phyloP scores from a whole-genome alignment of 2,888 invertebrate genomes.

The Diploptera punctata region DNA sequence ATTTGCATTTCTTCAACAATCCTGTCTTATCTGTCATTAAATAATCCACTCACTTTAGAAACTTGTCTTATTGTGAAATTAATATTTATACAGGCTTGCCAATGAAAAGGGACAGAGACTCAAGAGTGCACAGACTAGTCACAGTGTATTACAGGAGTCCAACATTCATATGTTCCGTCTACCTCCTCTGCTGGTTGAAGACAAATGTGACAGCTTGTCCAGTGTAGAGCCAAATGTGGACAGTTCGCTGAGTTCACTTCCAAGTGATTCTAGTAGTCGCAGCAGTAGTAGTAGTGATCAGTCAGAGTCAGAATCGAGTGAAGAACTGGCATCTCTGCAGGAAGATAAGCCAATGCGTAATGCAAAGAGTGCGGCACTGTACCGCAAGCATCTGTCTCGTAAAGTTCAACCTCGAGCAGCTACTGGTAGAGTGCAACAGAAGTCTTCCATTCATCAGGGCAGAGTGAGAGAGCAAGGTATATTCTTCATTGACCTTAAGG shows the following conservation, averaged over 20 bases:
- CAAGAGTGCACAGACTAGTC: conserved; percentile 47
- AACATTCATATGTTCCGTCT: conserved; percentile 68
- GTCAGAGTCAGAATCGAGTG: conserved; percentile 32
- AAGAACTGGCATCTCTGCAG: conserved; percentile 29
- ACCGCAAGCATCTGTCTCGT: conserved; percentile 32
- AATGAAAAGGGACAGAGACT: background rate
- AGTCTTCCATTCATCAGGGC: conserved; percentile 59
- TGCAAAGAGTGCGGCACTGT: conserved; percentile 33
- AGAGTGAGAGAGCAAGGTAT: conserved; percentile 76
- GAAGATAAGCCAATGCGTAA: conserved; percentile 24
- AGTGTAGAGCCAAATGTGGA: conserved; percentile 75
- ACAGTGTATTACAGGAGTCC: conserved; percentile 67
- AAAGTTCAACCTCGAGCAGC: conserved; percentile 58
- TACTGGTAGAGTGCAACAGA: conserved; percentile 68
- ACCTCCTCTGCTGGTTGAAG: conserved; percentile 63
- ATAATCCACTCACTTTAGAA: too few relatives aligned
- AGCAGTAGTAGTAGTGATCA: conserved; percentile 23
- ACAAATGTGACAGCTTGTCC: conserved; percentile 66
- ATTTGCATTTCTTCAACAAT: too few relatives aligned
- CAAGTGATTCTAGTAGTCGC: conserved; percentile 45
- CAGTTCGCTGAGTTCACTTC: conserved; percentile 60
- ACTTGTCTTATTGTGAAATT: too few relatives aligned
- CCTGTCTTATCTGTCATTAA: too few relatives aligned
- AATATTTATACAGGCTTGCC: background rate
- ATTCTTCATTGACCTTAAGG: too few relatives aligned